Conservation (phyloP, 2,888 invertebrate species). For the Pogonocherus hispidulus region DNA sequence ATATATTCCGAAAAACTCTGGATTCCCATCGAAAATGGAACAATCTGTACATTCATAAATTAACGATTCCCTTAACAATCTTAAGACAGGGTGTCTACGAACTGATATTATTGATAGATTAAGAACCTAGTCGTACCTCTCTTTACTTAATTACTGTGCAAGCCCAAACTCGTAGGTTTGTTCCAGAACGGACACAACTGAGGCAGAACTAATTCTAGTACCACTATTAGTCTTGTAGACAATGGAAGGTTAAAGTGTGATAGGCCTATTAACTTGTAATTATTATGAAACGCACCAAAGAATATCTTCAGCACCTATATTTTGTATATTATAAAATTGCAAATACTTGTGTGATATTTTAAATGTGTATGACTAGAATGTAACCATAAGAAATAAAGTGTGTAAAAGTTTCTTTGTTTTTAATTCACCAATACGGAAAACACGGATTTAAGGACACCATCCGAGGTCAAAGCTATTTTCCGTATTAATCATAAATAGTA, state of each 20-base stretch:
- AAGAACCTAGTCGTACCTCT: neutral
- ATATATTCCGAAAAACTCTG: too few relatives aligned
- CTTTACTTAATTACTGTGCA: too few relatives aligned
- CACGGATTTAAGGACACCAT: too few relatives aligned
- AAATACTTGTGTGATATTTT: slow-evolving; percentile 55
- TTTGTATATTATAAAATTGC: slow-evolving; percentile 40
- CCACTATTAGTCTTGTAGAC: neutral
- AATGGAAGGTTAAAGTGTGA: neutral
- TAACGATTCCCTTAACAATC: slow-evolving; percentile 8
- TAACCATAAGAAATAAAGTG: slow-evolving; percentile 3
- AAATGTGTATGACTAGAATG: slow-evolving; percentile 22
- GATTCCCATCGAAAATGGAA: too few relatives aligned
- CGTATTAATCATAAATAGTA: too few relatives aligned
- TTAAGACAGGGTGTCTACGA: slow-evolving; percentile 27
- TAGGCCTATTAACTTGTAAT: slow-evolving; percentile 17
- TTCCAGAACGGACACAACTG: neutral
- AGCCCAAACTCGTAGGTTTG: too few relatives aligned
- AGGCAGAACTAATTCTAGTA: slow-evolving; percentile 18
- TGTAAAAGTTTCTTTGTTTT: slow-evolving; percentile 2
- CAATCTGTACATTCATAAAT: neutral
- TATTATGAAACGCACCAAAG: slow-evolving; percentile 50
- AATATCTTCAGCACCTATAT: slow-evolving; percentile 26
- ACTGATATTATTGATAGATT: slow-evolving; percentile 27
- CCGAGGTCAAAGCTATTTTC: too few relatives aligned
- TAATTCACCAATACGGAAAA: neutral